phyloP scores from a whole-genome alignment of 2,888 invertebrate genomes.

The Zygaena filipendulae region DNA sequence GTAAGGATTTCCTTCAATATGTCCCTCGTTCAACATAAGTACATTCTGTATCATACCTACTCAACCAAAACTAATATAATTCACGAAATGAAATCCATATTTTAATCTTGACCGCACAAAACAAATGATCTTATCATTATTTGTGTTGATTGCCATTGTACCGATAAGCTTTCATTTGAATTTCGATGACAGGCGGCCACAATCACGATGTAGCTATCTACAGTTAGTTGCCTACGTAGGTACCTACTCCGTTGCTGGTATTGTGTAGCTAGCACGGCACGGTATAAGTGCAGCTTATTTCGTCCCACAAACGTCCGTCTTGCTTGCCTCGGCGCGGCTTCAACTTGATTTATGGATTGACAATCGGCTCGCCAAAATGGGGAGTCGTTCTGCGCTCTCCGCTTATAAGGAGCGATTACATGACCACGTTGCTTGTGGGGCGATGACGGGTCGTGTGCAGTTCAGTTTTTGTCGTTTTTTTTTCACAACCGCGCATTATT shows the following conservation, averaged over 20 bases:
- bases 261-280: constrained; percentile 16
- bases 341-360: constrained; percentile 28
- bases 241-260: constrained; percentile 7
- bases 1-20: too few species aligned
- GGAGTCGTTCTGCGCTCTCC: constrained; percentile 29
- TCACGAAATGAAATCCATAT: too few species aligned
- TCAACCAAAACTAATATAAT: too few species aligned
- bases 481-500: constrained; percentile 26
- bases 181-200: too few species aligned
- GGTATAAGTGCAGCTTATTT: constrained; percentile 23
- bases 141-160: too few species aligned
- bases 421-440: constrained; percentile 35
- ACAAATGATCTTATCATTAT: too few species aligned
- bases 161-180: too few species aligned
- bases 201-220: too few species aligned
- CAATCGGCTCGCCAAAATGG: constrained; percentile 21
- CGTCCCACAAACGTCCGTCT: constrained; percentile 27
- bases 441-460: constrained; percentile 14
- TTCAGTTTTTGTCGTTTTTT: constrained; percentile 23
- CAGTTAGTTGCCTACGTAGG: too few species aligned
- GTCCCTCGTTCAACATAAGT: too few species aligned
- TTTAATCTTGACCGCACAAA: too few species aligned
- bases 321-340: constrained; percentile 20
- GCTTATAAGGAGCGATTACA: constrained; percentile 38
- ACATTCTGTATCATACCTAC: too few species aligned